Conservation (phyloP, 2,113 vertebrate species). For the Periophthalmodon schlosseri region DNA sequence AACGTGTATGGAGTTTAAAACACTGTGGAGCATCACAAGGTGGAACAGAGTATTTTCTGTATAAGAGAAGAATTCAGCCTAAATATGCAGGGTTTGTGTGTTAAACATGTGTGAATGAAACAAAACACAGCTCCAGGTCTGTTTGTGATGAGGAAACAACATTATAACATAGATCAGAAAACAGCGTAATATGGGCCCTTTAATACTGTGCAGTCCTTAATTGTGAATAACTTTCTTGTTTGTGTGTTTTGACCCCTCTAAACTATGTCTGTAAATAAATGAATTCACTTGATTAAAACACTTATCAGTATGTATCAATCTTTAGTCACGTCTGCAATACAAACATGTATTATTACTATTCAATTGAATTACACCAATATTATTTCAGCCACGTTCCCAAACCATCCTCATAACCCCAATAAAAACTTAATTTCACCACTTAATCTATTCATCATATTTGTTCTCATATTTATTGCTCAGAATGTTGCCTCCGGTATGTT, state of each 20-base stretch:
- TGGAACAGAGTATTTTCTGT: too few relatives aligned
- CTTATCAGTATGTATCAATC: not conserved
- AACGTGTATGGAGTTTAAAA: too few relatives aligned
- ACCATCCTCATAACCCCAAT: not conserved
- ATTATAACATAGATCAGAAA: too few relatives aligned
- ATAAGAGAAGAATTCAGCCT: too few relatives aligned
- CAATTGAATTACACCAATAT: conserved; percentile 6
- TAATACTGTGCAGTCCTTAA: not conserved
- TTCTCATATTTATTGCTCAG: not conserved
- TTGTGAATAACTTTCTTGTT: not conserved
- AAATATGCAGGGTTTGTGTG: too few relatives aligned
- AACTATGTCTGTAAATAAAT: not conserved
- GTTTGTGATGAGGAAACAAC: too few relatives aligned
- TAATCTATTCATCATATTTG: conserved; percentile 3
- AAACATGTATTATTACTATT: not conserved
- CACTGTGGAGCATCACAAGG: too few relatives aligned
- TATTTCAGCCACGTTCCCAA: not conserved
- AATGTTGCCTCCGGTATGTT: not conserved
- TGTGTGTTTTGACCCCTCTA: not conserved
- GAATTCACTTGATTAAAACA: not conserved
- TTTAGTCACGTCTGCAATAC: not conserved
- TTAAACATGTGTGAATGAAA: too few relatives aligned
- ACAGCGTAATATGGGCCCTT: too few relatives aligned
- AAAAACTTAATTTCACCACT: not conserved
- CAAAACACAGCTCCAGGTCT: too few relatives aligned